Evolutionary conservation across 2,888 invertebrate species (phyloP).

Genomic region (Allacma fusca): DNA sequence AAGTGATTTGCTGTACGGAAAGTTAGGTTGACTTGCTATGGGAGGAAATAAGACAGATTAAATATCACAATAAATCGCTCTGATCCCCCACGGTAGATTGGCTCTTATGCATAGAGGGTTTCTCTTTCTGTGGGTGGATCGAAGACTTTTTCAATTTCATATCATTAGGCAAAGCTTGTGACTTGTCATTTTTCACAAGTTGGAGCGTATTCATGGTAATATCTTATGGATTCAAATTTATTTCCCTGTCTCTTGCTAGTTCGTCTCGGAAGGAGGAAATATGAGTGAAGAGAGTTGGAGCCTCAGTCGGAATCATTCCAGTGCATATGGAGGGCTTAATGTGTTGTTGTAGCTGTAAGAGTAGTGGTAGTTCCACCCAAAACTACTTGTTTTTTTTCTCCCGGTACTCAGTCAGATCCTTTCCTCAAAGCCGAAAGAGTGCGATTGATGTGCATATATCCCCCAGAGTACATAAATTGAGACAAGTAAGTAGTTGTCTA

Average conservation of each 20-base stretch:
- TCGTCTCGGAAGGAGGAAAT: slow-evolving; percentile 38
- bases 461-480: slow-evolving; percentile 42
- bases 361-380: background rate
- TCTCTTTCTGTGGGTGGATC: slow-evolving; percentile 31
- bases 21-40: background rate
- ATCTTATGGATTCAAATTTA: slow-evolving; percentile 53
- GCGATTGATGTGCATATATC: slow-evolving; percentile 20
- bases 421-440: background rate
- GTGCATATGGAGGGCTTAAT: slow-evolving; percentile 13
- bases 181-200: slow-evolving; percentile 55
- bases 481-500: slow-evolving; percentile 38
- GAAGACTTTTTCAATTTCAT: slow-evolving; percentile 51
- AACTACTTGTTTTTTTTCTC: background rate
- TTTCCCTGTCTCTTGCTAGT: slow-evolving; percentile 50
- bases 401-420: background rate
- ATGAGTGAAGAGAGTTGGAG: slow-evolving; percentile 35
- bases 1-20: background rate
- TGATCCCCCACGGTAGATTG: slow-evolving; percentile 43
- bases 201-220: slow-evolving; percentile 45
- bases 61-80: slow-evolving; percentile 47
- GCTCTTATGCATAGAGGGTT: slow-evolving; percentile 26
- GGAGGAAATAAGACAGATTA: slow-evolving; percentile 42
- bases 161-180: slow-evolving; percentile 48
- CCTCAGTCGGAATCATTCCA: background rate
- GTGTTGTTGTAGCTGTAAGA: background rate